Evolutionary conservation across 1,140 invertebrate species (phyloP), one percentile per base, ranked within the genome.

Genomic region (Agrilus planipennis): DNA sequence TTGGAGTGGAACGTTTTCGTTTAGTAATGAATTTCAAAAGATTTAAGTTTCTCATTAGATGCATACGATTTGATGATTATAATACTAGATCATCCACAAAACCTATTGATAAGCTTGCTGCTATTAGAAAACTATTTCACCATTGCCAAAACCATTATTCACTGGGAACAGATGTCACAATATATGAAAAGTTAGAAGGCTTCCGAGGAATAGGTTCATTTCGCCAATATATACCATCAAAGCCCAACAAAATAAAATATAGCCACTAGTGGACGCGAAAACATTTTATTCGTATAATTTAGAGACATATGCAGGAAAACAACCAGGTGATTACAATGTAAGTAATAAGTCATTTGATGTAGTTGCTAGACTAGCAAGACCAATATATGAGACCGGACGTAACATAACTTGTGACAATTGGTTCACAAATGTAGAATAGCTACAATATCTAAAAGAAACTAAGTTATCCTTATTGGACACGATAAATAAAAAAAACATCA

Each of bases 171-270:
- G 29, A 44, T 19, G 16, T 17, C 1, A 21, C 31, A 34, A 34
- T 44, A 20, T 36, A 44, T 49, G 61, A 70, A 47, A 53, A 56
- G 39, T 41, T 68, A 5, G 39, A 51, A 42, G 34, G 43, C 10
- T 69, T 64, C 39, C 18, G 60, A 19, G 64, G 62, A 27, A 39
- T 56, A 18, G 65, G 60, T 43, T 7, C 15, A 11, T 68, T 67
- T 39, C 46, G 51, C 1, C 60, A 62, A 39, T 66, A 64, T 39
- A 62, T 68, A 14, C 58, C 60, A 25, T 47, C 21, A 29, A 64
- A 58, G 36, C 60, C 52, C 9, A 46, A 45, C 16, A 58, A 57
- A 50, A n/a, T n/a, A n/a, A n/a, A n/a, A n/a, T n/a, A n/a, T n/a
- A n/a, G n/a, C n/a, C n/a, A n/a, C n/a, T n/a, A n/a, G n/a, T n/a